Evolutionary conservation across 1,140 invertebrate species (phyloP), one percentile per base, ranked within the genome.

Genomic region (Caligus rogercresseyi): DNA sequence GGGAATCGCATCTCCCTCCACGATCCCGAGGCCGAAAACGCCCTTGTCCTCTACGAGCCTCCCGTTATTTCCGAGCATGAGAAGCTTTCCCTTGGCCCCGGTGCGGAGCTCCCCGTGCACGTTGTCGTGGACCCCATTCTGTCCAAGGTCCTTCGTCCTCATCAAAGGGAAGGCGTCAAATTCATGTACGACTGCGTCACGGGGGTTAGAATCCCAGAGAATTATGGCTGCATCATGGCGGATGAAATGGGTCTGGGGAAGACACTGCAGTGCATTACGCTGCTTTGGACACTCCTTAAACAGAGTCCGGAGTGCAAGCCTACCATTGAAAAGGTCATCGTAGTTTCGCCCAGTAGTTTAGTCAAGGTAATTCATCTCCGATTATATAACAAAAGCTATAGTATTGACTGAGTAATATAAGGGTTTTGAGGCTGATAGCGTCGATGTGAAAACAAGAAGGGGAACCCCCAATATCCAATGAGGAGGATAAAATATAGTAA

Each of bases 141-240:
- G 15, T 83, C 84, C 25, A 87, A 89, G 70, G 83, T 98, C 56
- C 76, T 98, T 3, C 77, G 94, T 60, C 96, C 96, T 16, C 96
- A 99, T 84, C 96, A 99, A 75, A 80, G 95, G 64, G 95, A 99
- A 79, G 96, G 96, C 24, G 95, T 99, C 0, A 93, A 94, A 71
- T 99, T 99, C 73, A 97, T 99, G 92, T 99, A 96, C 72, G 92
- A 99, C 72, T 98, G 95, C 79, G 92, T 98, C 1, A 96, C 88
- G 25, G 96, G 95, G 15, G 76, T 78, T 64, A 82, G 88, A 69
- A 95, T 97, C 65, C 84, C 87, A 65, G 78, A 81, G 67, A 86
- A 84, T 65, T 87, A 81, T 77, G 93, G 94, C 1, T 97, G 93
- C 69, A 97, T 98, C 43, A 97, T 98, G 93, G 93, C 93, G 24